Conservation (phyloP, 2,797 vertebrate species). For the Karalla daura region DNA sequence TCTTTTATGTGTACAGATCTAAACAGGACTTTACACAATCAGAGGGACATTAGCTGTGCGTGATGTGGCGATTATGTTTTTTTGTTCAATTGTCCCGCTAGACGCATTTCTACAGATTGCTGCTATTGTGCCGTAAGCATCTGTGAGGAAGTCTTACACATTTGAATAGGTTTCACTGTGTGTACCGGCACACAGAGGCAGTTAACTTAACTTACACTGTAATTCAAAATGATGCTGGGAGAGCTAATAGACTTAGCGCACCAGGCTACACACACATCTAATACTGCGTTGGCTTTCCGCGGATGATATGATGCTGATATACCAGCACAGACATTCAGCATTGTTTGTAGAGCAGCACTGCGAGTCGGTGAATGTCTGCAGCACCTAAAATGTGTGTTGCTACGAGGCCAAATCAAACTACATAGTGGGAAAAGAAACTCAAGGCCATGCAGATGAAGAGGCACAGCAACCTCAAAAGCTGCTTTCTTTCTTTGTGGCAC, state of each 20-base stretch:
- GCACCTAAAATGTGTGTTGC: neutral
- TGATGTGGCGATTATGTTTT: slow-evolving; percentile 33
- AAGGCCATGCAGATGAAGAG: slow-evolving; percentile 10
- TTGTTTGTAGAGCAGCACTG: neutral
- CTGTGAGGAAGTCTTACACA: slow-evolving; percentile 8
- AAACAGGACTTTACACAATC: slow-evolving; percentile 17
- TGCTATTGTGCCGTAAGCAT: slow-evolving; percentile 22
- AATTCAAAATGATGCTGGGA: slow-evolving; percentile 34
- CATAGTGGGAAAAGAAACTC: neutral
- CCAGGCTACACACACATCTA: slow-evolving; percentile 10
- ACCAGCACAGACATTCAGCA: slow-evolving; percentile 17
- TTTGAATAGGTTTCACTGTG: slow-evolving; percentile 26
- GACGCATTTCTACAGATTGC: slow-evolving; percentile 28
- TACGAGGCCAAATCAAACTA: neutral
- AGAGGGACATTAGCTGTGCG: slow-evolving; percentile 6
- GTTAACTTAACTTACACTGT: slow-evolving; percentile 32
- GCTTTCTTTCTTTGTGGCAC: neutral
- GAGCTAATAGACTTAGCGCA: neutral
- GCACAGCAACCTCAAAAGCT: neutral
- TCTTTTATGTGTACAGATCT: slow-evolving; percentile 14
- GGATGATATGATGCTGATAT: slow-evolving; percentile 18
- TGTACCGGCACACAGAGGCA: slow-evolving; percentile 17
- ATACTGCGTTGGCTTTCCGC: slow-evolving; percentile 1
- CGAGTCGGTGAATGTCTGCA: slow-evolving; percentile 2
- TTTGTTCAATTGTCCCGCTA: slow-evolving; percentile 11